phyloP scores from a whole-genome alignment of 2,888 invertebrate genomes.

The Megastigmus dorsalis region DNA sequence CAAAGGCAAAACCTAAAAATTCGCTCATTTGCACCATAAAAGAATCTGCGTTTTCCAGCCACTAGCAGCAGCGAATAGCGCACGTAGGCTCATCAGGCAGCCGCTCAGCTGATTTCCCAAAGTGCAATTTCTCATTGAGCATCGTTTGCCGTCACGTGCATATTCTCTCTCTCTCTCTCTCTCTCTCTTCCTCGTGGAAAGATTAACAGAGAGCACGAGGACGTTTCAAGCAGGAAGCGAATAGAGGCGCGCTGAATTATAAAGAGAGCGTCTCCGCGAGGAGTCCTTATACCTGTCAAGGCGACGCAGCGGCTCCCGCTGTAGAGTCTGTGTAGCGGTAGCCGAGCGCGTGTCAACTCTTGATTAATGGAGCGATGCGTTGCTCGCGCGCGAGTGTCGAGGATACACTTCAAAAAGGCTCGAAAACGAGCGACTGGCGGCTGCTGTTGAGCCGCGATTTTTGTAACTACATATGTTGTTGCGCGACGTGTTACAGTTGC shows the following conservation, averaged over 20 bases:
- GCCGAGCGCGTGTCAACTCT: slow-evolving; percentile 63
- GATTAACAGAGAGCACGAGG: slow-evolving; percentile 19
- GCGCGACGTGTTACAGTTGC: no score
- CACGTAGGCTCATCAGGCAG: no score
- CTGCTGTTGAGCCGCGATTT: no score
- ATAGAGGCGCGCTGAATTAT: slow-evolving; percentile 18
- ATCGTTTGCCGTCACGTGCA: background rate
- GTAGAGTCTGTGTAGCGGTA: no score
- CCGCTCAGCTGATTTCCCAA: slow-evolving; percentile 20
- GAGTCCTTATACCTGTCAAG: slow-evolving; percentile 16
- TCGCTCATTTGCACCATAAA: background rate
- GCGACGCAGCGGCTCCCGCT: background rate
- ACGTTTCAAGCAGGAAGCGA: background rate
- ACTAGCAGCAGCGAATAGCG: background rate
- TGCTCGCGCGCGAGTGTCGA: no score
- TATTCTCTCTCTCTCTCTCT: no score
- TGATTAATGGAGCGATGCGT: slow-evolving; percentile 69
- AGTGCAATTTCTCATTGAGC: slow-evolving; percentile 43
- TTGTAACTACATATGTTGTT: no score
- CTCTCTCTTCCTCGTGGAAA: background rate
- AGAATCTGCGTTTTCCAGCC: background rate
- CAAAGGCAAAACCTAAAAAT: no score
- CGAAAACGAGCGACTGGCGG: no score
- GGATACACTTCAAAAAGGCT: no score
- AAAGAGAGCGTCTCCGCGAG: slow-evolving; percentile 21